These are phyloP conservation scores for Lonchura striata DNA, from an alignment of 2,113 vertebrate genomes.

Conservation along the genomic window DNA sequence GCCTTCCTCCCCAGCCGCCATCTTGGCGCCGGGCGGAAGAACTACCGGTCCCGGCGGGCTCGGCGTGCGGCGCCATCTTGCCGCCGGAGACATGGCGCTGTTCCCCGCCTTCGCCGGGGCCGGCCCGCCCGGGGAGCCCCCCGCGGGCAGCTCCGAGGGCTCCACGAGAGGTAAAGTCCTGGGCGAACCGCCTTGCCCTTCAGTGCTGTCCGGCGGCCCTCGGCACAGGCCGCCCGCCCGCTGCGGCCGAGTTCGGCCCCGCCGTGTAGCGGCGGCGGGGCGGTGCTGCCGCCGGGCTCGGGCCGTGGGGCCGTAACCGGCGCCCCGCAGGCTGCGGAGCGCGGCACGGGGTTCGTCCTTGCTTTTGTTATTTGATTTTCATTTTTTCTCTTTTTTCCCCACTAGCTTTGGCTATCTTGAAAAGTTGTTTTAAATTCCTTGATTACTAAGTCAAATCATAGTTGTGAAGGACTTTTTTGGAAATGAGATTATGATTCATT, in stretches of 20 bases:
- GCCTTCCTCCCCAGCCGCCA: fast-evolving
- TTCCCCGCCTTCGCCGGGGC: slow-evolving; percentile 68
- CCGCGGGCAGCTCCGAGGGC: not conserved
- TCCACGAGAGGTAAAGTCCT: slow-evolving; percentile 43
- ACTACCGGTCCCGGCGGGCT: slow-evolving; percentile 54
- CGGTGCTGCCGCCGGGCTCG: not conserved
- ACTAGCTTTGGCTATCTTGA: fast-evolving
- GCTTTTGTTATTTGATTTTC: not conserved
- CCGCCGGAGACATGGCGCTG: slow-evolving; percentile 38
- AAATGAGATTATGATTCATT: not conserved
- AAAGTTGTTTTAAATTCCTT: not conserved
- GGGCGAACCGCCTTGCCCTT: not conserved
- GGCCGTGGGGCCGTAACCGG: not conserved
- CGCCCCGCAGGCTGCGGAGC: not conserved
- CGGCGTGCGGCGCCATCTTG: not conserved
- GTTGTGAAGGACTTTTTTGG: not conserved
- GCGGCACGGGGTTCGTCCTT: no score
- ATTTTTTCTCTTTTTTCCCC: fast-evolving
- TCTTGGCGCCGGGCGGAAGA: not conserved
- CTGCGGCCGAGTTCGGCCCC: not conserved
- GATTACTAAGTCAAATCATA: not conserved
- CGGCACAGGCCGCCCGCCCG: not conserved
- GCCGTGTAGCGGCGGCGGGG: not conserved
- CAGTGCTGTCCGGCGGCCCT: not conserved
- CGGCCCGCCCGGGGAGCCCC: not conserved